A percentile compares a stretch with the other conserved stretches of the same genome.
phyloP scores from a whole-genome alignment of 35 echinoderm and acorn worm genomes.

The Stichopus chloronotus region DNA sequence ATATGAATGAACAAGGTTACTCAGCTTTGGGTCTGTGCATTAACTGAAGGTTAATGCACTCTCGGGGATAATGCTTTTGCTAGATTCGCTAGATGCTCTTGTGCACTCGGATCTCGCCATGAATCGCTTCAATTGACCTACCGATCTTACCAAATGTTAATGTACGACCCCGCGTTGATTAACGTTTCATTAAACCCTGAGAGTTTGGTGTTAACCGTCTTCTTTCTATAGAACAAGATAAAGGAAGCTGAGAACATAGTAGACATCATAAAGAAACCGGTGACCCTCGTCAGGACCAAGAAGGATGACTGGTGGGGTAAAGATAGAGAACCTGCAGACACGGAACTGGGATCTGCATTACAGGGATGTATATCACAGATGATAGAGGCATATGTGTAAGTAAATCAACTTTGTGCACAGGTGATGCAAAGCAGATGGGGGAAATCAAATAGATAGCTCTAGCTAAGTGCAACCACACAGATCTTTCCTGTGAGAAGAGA shows the following conservation, averaged over 20 bases:
- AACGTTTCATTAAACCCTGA: not conserved
- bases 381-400: slow-evolving; percentile 69
- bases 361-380: slow-evolving; percentile 52
- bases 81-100: not conserved
- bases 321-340: slow-evolving; percentile 46
- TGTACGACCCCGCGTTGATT: not conserved
- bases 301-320: slow-evolving; percentile 35
- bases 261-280: slow-evolving; percentile 36
- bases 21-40: too few relatives aligned
- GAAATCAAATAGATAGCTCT: too few relatives aligned
- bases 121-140: not conserved
- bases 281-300: slow-evolving; percentile 53
- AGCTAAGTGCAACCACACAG: too few relatives aligned
- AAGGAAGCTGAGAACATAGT: slow-evolving; percentile 60
- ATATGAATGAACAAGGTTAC: too few relatives aligned
- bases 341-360: slow-evolving; percentile 59
- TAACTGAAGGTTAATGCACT: too few relatives aligned
- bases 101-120: not conserved
- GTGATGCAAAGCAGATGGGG: too few relatives aligned
- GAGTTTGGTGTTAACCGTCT: not conserved
- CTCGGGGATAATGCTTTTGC: too few relatives aligned
- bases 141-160: not conserved
- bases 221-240: slow-evolving; percentile 36
- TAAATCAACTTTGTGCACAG: not conserved
- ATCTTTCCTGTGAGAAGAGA: too few relatives aligned